A percentile compares a stretch with the other conserved stretches of the same genome.
These are phyloP conservation scores for Biston betularia DNA, from an alignment of 2,888 invertebrate species.

Conservation along the genomic window DNA sequence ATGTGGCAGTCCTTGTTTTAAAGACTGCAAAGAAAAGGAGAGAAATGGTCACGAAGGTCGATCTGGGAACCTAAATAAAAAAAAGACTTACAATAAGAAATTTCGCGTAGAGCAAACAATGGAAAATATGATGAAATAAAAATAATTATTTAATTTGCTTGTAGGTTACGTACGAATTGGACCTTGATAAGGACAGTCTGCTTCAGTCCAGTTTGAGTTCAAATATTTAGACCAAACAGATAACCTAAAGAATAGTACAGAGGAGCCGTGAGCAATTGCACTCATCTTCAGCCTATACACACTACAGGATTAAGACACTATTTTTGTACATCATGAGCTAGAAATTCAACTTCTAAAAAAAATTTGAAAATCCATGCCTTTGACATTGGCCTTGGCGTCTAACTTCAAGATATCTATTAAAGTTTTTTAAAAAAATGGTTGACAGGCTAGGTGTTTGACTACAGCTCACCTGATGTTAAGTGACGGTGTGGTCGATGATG, in stretches of 20 bases:
- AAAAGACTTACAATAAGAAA: not conserved
- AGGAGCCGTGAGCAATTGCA: conserved; percentile 4
- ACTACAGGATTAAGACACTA: not conserved
- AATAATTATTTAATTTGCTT: conserved; percentile 5
- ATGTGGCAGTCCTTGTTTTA: too few relatives aligned
- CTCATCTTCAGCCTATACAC: not conserved
- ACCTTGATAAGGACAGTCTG: conserved; percentile 9
- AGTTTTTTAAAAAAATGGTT: too few relatives aligned
- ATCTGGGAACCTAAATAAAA: not conserved
- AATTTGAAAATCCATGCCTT: too few relatives aligned
- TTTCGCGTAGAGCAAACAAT: conserved; percentile 7
- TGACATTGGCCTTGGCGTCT: too few relatives aligned
- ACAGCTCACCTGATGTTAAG: too few relatives aligned
- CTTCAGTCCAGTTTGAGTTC: conserved; percentile 7
- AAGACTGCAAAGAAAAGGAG: too few relatives aligned
- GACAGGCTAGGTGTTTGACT: too few relatives aligned
- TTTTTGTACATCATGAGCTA: too few relatives aligned
- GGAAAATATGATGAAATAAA: conserved; percentile 14
- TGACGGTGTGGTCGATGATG: too few relatives aligned
- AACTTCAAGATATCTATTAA: too few relatives aligned
- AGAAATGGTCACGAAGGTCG: not conserved
- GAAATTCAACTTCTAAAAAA: too few relatives aligned
- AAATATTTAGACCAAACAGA: not conserved
- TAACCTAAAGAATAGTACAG: not conserved
- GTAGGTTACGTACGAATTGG: conserved; percentile 1